These are phyloP conservation scores for Phengaris alcon DNA, from an alignment of 2,888 invertebrate genomes.

Conservation along the genomic window DNA sequence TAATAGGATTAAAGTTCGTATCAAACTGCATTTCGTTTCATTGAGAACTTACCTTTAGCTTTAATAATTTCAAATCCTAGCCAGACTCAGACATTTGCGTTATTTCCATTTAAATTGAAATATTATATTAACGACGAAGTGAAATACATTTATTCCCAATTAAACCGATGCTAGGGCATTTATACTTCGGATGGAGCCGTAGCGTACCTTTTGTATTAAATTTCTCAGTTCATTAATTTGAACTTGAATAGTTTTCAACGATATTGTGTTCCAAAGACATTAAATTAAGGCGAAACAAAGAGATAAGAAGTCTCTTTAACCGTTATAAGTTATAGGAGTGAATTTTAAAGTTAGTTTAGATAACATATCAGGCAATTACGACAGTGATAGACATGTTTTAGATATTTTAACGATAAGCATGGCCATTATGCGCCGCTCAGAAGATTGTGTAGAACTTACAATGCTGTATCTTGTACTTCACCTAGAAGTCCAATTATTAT, in stretches of 20 bases:
- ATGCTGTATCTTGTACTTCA: too few species aligned
- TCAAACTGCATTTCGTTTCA: not conserved
- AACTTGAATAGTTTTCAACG: slow-evolving; percentile 25
- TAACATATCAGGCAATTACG: not conserved
- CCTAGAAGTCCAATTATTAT: too few species aligned
- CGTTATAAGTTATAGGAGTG: not conserved
- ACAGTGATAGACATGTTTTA: not conserved
- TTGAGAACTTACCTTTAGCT: not conserved
- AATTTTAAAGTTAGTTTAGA: not conserved
- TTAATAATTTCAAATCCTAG: slow-evolving; percentile 22
- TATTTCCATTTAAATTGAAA: slow-evolving; percentile 28
- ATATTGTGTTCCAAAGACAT: slow-evolving; percentile 25
- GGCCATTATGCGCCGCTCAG: too few species aligned
- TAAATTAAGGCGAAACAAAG: slow-evolving; percentile 17
- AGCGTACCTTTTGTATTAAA: slow-evolving; percentile 15
- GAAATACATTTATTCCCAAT: slow-evolving; percentile 8
- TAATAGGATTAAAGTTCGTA: not conserved
- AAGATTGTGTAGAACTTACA: too few species aligned
- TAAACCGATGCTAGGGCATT: slow-evolving; percentile 16
- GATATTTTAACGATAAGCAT: too few species aligned
- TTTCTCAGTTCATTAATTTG: slow-evolving; percentile 23
- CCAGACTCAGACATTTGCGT: slow-evolving; percentile 17
- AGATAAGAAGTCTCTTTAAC: not conserved
- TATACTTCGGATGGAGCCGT: not conserved
- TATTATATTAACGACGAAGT: slow-evolving; percentile 23